phyloP scores from a whole-genome alignment of 2,888 invertebrate species.

The Sphaerophoria taeniata region DNA sequence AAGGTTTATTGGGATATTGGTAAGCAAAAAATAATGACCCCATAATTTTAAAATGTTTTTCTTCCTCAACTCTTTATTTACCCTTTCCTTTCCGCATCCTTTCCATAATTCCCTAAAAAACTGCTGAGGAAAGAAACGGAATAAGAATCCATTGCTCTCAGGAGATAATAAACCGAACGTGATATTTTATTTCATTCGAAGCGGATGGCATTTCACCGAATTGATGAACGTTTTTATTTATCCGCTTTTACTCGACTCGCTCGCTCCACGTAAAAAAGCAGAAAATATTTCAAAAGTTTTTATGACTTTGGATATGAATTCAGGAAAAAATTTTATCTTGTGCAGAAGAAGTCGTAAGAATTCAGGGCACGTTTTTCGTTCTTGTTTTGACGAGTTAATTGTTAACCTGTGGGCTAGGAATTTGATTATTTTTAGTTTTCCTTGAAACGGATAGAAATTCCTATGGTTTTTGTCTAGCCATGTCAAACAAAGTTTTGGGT shows the following conservation, averaged over 20 bases:
- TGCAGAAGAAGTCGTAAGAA: too few species aligned
- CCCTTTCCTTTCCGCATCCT: background rate
- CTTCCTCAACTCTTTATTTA: background rate
- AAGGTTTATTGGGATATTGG: conserved; percentile 31
- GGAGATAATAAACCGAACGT: conserved; percentile 13
- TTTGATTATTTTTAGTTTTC: too few species aligned
- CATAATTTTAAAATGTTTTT: background rate
- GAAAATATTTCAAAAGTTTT: background rate
- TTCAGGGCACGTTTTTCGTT: too few species aligned
- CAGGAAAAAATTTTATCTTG: background rate
- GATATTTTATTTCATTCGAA: conserved; percentile 16
- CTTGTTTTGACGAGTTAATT: too few species aligned
- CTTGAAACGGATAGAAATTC: too few species aligned
- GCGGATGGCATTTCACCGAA: conserved; percentile 19
- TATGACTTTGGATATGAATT: conserved; percentile 11
- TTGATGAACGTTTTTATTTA: conserved; percentile 18
- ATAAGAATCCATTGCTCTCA: background rate
- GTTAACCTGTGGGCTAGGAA: too few species aligned
- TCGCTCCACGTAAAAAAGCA: background rate
- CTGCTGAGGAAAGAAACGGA: background rate
- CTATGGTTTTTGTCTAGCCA: too few species aligned
- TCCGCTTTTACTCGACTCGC: background rate
- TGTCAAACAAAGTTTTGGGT: too few species aligned
- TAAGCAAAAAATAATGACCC: conserved; percentile 39
- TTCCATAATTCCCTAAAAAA: background rate